Percentiles rank a stretch among this genome's conserved stretches.
Conservation (phyloP, 1,140 invertebrate genomes). For the Drosophila mojavensis region DNA sequence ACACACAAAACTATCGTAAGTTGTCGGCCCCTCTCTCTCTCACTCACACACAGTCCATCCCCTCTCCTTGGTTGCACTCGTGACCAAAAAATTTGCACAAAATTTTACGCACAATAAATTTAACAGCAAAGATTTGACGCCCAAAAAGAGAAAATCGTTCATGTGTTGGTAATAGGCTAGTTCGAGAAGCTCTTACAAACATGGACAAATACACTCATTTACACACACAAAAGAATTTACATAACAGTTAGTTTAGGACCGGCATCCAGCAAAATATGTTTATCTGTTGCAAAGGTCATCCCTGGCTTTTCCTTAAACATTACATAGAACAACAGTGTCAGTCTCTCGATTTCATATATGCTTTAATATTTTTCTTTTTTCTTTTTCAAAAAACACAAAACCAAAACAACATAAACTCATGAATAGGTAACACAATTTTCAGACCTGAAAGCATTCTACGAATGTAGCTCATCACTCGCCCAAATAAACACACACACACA, state of each 20-base stretch:
- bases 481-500: conserved; percentile 31
- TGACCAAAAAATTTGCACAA: conserved; percentile 59
- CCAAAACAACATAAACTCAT: conserved; percentile 13
- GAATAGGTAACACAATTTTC: conserved; percentile 47
- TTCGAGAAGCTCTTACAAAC: background rate
- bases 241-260: conserved; percentile 45
- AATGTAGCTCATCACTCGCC: conserved; percentile 11
- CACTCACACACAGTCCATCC: too few relatives aligned
- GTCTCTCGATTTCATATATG: background rate
- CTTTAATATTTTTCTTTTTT: background rate
- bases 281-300: background rate
- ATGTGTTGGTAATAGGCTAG: conserved; percentile 71
- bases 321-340: background rate
- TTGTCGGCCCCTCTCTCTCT: background rate
- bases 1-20: conserved; percentile 32
- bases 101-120: conserved; percentile 82
- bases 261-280: conserved; percentile 14
- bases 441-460: conserved; percentile 27
- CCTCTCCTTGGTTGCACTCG: background rate
- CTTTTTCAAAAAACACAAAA: background rate
- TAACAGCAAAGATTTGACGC: conserved; percentile 59
- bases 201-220: background rate
- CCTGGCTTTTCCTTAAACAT: background rate
- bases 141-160: conserved; percentile 47
- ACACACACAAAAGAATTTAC: conserved; percentile 23